Percentiles rank a stretch among this genome's conserved stretches.
phyloP scores from a whole-genome alignment of 2,113 vertebrate species.

The Ciconia boyciana region DNA sequence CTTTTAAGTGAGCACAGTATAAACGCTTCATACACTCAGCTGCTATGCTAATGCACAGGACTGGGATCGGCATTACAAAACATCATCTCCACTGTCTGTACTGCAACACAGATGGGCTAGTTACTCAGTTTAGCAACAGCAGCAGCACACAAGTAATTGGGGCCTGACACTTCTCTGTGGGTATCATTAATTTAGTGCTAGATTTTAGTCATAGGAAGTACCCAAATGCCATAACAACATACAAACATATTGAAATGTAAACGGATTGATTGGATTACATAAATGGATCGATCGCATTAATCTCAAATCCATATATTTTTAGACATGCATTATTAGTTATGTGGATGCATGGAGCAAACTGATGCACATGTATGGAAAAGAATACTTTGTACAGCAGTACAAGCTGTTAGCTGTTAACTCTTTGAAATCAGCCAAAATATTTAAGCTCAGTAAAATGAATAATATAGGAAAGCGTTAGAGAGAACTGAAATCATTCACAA shows the following conservation, averaged over 20 bases:
- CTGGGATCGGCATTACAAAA: not conserved
- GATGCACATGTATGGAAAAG: not conserved
- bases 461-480: not conserved
- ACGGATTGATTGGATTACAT: not conserved
- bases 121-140: not conserved
- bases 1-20: not conserved
- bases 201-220: not conserved
- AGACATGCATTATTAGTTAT: not conserved
- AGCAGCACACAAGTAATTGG: not conserved
- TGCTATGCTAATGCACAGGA: not conserved
- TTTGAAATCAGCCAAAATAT: not conserved
- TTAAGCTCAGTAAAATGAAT: not conserved
- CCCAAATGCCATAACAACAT: not conserved
- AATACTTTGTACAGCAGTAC: not conserved
- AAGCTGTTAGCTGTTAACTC: not conserved
- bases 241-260: not conserved
- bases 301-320: constrained; percentile 6
- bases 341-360: not conserved
- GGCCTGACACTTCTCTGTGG: not conserved
- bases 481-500: not conserved
- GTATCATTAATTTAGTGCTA: constrained; percentile 14
- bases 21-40: not conserved
- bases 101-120: not conserved
- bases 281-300: not conserved
- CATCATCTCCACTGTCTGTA: not conserved